Evolutionary conservation across 1,140 invertebrate species (phyloP).

Genomic region (Sarcophaga peregrina): DNA sequence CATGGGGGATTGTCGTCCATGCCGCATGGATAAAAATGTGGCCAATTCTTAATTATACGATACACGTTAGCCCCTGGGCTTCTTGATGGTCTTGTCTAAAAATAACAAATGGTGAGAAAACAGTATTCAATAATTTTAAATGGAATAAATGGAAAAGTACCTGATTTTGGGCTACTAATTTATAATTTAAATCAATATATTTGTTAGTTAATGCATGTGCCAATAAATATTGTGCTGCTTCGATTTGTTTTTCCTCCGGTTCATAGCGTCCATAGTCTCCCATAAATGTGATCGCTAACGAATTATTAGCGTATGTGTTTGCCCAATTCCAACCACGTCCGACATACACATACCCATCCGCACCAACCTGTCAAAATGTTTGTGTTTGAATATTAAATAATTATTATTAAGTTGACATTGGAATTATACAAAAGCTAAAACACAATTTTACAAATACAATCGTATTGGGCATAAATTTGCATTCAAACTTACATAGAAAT

Average conservation of each 20-base stretch:
- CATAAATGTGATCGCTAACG: conserved; percentile 68
- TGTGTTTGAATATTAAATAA: background rate
- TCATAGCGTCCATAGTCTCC: conserved; percentile 66
- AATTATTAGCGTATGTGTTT: conserved; percentile 69
- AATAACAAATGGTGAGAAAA: background rate
- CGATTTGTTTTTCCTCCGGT: conserved; percentile 60
- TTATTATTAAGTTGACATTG: background rate
- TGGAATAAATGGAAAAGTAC: conserved; percentile 49
- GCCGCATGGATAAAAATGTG: conserved; percentile 57
- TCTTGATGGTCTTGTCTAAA: conserved; percentile 57
- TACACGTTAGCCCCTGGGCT: conserved; percentile 71
- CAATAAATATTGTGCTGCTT: conserved; percentile 61
- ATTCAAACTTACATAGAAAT: conserved; percentile 61
- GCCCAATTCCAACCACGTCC: conserved; percentile 72
- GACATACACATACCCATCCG: conserved; percentile 73
- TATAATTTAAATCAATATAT: conserved; percentile 63
- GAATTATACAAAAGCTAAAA: background rate
- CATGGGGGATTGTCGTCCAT: conserved; percentile 49
- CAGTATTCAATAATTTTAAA: background rate
- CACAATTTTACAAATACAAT: too few relatives aligned
- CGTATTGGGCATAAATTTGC: background rate
- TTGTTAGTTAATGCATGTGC: conserved; percentile 56
- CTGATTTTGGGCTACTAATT: conserved; percentile 67
- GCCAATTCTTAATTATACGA: conserved; percentile 66
- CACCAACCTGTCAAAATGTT: conserved; percentile 67